Evolutionary conservation across 1,140 invertebrate species (phyloP).

Genomic region (Solenopsis invicta): DNA sequence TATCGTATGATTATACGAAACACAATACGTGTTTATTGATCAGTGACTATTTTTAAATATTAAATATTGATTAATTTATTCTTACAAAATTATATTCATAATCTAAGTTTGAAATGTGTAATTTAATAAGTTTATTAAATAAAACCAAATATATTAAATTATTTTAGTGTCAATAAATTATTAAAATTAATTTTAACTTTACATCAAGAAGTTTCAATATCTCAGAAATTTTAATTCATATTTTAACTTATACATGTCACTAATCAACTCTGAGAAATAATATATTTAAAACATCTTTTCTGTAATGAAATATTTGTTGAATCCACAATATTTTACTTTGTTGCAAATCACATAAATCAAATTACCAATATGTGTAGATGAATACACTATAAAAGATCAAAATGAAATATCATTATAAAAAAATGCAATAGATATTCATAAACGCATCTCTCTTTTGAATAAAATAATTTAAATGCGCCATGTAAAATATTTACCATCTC

Average conservation of each 20-base stretch:
- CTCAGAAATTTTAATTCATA: not conserved
- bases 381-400: not conserved
- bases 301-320: slow-evolving; percentile 2
- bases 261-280: not conserved
- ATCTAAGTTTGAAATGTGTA: not conserved
- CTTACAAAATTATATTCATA: not conserved
- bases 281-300: not conserved
- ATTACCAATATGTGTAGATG: not conserved
- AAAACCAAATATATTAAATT: not conserved
- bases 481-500: not conserved
- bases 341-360: not conserved
- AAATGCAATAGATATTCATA: not conserved
- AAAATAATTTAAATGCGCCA: not conserved
- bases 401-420: not conserved
- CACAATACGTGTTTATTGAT: too few relatives aligned
- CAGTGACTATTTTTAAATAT: not conserved
- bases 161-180: not conserved
- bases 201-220: not conserved
- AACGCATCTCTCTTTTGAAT: not conserved
- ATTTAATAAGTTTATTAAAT: not conserved
- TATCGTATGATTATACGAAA: not conserved
- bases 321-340: not conserved
- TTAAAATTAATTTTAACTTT: not conserved
- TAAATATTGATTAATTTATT: not conserved
- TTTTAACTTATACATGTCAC: not conserved